These are phyloP conservation scores for Sebastes steindachneri DNA, from an alignment of 2,797 vertebrate species.

Conservation along the genomic window DNA sequence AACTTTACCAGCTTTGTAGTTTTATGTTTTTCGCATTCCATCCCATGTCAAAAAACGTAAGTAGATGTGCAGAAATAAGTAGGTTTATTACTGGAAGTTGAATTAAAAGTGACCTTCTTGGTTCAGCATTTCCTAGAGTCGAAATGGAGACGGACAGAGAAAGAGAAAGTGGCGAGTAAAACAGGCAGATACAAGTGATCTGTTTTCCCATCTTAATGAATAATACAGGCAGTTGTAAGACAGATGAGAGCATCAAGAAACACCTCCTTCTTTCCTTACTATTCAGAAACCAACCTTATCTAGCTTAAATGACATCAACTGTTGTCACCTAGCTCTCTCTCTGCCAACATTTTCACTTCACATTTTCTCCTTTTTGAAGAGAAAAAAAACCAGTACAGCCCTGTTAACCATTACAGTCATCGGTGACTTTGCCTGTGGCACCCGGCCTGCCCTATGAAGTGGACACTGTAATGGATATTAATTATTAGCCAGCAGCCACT, in stretches of 20 bases:
- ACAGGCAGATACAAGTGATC: slow-evolving; percentile 19
- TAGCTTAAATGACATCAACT: background rate
- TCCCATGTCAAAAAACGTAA: background rate
- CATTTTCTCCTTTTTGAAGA: background rate
- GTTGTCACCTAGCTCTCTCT: background rate
- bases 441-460: slow-evolving; percentile 46
- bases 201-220: slow-evolving; percentile 42
- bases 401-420: slow-evolving; percentile 57
- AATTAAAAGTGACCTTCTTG: background rate
- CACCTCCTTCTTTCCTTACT: background rate
- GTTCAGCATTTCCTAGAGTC: background rate
- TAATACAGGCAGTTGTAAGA: slow-evolving; percentile 47
- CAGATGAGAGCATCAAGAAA: slow-evolving; percentile 18
- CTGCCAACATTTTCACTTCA: background rate
- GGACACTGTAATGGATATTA: slow-evolving; percentile 77
- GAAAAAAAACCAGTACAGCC: background rate
- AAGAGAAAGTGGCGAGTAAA: slow-evolving; percentile 31
- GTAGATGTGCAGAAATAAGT: background rate
- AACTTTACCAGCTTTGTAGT: background rate
- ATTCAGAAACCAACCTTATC: background rate
- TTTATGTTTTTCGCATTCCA: background rate
- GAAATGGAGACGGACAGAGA: background rate
- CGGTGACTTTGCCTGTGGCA: slow-evolving; percentile 50
- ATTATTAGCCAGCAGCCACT: slow-evolving; percentile 82
- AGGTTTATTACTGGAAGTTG: background rate